Evolutionary conservation across 1,140 invertebrate species (phyloP).

Genomic region (Panagrolaimus sp.): DNA sequence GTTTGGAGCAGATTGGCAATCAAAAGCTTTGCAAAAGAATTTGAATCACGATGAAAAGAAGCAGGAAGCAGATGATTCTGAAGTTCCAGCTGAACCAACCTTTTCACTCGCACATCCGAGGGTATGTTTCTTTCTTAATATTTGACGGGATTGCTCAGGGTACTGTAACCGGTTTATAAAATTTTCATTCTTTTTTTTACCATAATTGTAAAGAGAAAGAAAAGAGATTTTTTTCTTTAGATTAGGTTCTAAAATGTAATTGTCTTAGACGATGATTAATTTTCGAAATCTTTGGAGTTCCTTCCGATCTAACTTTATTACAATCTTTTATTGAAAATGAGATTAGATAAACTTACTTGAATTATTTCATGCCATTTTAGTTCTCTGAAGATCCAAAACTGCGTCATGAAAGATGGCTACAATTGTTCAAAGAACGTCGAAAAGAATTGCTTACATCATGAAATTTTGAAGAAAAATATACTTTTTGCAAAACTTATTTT

Average conservation of each 20-base stretch:
- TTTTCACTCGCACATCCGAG: not conserved
- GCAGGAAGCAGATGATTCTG: not conserved
- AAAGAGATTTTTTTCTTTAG: no score
- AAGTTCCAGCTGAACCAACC: not conserved
- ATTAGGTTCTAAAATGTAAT: no score
- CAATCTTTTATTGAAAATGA: no score
- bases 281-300: no score
- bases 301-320: no score
- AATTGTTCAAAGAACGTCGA: not conserved
- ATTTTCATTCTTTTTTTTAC: no score
- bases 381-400: conserved; percentile 12
- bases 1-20: conserved; percentile 10
- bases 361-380: not conserved
- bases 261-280: no score
- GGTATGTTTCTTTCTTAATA: not conserved
- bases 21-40: conserved; percentile 10
- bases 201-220: no score
- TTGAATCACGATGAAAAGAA: not conserved
- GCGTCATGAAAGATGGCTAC: not conserved
- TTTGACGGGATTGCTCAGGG: no score
- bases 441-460: not conserved
- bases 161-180: no score
- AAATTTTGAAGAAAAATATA: no score
- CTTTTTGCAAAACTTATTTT: no score
- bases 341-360: not conserved